A percentile compares a stretch with the other conserved stretches of the same genome.
phyloP scores from a whole-genome alignment of 2,888 invertebrate genomes.

The Agrilus mali region DNA sequence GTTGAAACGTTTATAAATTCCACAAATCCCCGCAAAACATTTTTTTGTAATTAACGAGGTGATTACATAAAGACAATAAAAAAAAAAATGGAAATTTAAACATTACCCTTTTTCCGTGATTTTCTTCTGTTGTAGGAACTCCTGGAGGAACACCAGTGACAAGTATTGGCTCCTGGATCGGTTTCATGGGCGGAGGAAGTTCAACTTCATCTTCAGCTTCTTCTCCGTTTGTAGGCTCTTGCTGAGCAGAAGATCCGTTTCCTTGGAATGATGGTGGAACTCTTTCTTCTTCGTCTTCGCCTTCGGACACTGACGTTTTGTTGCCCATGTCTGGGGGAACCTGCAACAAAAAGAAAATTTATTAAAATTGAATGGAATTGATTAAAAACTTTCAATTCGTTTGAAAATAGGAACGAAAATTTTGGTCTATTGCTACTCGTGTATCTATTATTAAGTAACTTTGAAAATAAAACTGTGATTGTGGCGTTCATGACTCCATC shows the following conservation, averaged over 20 bases:
- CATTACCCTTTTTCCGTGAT: slow-evolving; percentile 44
- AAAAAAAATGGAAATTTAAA: too few relatives aligned
- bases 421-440: too few relatives aligned
- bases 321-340: slow-evolving; percentile 42
- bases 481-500: too few relatives aligned
- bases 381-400: too few relatives aligned
- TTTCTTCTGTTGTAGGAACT: slow-evolving; percentile 39
- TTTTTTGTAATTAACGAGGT: too few relatives aligned
- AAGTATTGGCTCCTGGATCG: slow-evolving; percentile 58
- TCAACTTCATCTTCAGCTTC: slow-evolving; percentile 74
- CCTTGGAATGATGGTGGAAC: slow-evolving; percentile 20
- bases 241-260: slow-evolving; percentile 15
- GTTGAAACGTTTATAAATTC: too few relatives aligned
- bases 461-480: too few relatives aligned
- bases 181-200: slow-evolving; percentile 92
- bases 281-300: slow-evolving; percentile 33
- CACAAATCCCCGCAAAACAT: too few relatives aligned
- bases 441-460: too few relatives aligned
- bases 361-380: too few relatives aligned
- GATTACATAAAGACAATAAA: too few relatives aligned
- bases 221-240: slow-evolving; percentile 44
- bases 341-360: slow-evolving; percentile 22
- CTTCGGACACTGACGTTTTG: slow-evolving; percentile 36
- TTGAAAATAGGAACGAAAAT: too few relatives aligned
- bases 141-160: slow-evolving; percentile 27